These are phyloP conservation scores for Channa maculata DNA, from an alignment of 2,113 vertebrate species.

Conservation along the genomic window DNA sequence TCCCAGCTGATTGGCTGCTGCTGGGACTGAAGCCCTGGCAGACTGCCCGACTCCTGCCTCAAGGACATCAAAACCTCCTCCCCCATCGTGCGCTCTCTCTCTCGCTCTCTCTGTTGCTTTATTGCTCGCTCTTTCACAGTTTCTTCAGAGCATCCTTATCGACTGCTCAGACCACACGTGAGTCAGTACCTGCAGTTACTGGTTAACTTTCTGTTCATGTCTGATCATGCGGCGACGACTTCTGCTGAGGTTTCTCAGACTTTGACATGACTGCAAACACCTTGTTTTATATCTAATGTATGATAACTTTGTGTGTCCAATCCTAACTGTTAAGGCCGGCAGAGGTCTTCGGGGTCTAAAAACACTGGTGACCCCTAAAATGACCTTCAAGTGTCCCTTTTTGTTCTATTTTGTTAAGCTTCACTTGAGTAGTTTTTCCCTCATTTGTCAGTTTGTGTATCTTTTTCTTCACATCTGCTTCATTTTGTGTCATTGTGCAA, in stretches of 20 bases:
- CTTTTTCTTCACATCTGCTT: too few relatives aligned
- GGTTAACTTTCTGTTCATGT: slow-evolving; percentile 47
- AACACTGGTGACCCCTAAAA: too few relatives aligned
- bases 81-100: background rate
- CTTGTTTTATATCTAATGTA: background rate
- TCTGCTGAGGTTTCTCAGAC: background rate
- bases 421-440: too few relatives aligned
- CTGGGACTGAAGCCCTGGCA: slow-evolving; percentile 15
- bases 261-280: background rate
- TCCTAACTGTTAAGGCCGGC: too few relatives aligned
- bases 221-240: slow-evolving; percentile 27
- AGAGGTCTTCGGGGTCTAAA: too few relatives aligned
- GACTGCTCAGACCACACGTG: slow-evolving; percentile 24
- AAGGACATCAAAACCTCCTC: slow-evolving; percentile 55
- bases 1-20: slow-evolving; percentile 45
- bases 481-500: too few relatives aligned
- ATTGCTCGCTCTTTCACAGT: background rate
- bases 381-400: too few relatives aligned
- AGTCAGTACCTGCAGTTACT: slow-evolving; percentile 51
- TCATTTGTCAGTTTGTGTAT: too few relatives aligned
- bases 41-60: slow-evolving; percentile 29
- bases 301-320: background rate
- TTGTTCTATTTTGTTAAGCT: too few relatives aligned
- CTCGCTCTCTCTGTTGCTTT: background rate
- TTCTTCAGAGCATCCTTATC: slow-evolving; percentile 54